Evolutionary conservation across 1,140 invertebrate genomes (phyloP).

Genomic region (Drosophila malerkotliana): DNA sequence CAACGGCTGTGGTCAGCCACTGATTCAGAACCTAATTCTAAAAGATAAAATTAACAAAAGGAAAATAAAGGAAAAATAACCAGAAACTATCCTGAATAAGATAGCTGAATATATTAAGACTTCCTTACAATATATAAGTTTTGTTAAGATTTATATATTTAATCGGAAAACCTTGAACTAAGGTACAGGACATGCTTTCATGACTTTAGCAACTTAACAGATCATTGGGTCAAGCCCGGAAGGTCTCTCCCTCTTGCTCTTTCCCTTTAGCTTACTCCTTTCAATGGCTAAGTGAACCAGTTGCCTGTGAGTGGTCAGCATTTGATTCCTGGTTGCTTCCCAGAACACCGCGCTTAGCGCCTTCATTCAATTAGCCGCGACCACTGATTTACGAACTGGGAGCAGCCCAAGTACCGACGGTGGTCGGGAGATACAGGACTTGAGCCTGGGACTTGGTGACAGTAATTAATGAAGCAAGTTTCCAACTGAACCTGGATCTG

Average conservation of each 20-base stretch:
- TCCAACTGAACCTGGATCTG: slow-evolving; percentile 26
- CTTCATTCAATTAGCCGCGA: slow-evolving; percentile 61
- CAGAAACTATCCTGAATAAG: too few relatives aligned
- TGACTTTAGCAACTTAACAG: slow-evolving; percentile 49
- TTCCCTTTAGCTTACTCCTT: not conserved
- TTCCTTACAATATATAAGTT: too few relatives aligned
- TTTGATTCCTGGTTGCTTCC: slow-evolving; percentile 26
- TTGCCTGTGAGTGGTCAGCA: slow-evolving; percentile 35
- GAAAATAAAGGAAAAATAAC: too few relatives aligned
- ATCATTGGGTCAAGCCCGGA: slow-evolving; percentile 41
- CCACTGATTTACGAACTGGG: slow-evolving; percentile 45
- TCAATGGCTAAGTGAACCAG: slow-evolving; percentile 13
- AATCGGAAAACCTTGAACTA: not conserved
- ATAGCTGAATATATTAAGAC: too few relatives aligned
- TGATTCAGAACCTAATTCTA: not conserved
- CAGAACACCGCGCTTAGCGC: slow-evolving; percentile 22
- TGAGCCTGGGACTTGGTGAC: slow-evolving; percentile 33
- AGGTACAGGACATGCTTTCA: too few relatives aligned
- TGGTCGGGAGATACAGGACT: slow-evolving; percentile 9
- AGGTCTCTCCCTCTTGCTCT: not conserved
- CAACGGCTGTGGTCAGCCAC: slow-evolving; percentile 12
- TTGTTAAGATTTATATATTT: too few relatives aligned
- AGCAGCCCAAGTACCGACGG: not conserved
- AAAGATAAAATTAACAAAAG: not conserved
- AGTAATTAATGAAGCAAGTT: slow-evolving; percentile 57